Evolutionary conservation across 2,113 vertebrate species (phyloP).

Genomic region (Passer domesticus): DNA sequence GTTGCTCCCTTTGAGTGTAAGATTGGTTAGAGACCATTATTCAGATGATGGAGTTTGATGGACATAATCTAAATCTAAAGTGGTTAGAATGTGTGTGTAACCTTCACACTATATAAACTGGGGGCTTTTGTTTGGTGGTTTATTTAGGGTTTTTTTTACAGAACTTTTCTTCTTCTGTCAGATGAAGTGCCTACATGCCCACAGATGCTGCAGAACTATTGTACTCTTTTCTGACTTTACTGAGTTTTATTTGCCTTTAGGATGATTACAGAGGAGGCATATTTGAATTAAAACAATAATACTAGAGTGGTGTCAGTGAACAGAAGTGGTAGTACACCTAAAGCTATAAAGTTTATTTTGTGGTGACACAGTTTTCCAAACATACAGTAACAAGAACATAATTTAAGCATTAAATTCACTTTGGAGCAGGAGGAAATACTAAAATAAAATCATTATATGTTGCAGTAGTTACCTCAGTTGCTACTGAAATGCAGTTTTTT

Average conservation of each 20-base stretch:
- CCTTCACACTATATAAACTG: neutral
- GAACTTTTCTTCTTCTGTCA: neutral
- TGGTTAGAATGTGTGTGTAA: neutral
- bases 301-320: neutral
- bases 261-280: neutral
- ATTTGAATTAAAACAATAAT: neutral
- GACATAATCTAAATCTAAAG: neutral
- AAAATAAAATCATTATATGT: neutral
- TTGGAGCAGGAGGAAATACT: neutral
- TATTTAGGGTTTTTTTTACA: neutral
- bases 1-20: neutral
- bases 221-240: neutral
- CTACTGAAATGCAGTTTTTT: neutral
- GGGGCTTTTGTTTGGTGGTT: rapidly evolving
- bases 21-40: neutral
- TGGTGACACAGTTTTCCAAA: neutral
- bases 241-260: neutral
- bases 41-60: neutral
- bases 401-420: neutral
- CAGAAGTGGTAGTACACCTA: neutral
- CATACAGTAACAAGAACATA: neutral
- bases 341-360: neutral
- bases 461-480: neutral
- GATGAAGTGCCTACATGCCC: neutral
- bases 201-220: neutral